Evolutionary conservation across 2,888 invertebrate species (phyloP), one percentile per base, ranked within the genome.

Genomic region (Gisinianus flammeolus): DNA sequence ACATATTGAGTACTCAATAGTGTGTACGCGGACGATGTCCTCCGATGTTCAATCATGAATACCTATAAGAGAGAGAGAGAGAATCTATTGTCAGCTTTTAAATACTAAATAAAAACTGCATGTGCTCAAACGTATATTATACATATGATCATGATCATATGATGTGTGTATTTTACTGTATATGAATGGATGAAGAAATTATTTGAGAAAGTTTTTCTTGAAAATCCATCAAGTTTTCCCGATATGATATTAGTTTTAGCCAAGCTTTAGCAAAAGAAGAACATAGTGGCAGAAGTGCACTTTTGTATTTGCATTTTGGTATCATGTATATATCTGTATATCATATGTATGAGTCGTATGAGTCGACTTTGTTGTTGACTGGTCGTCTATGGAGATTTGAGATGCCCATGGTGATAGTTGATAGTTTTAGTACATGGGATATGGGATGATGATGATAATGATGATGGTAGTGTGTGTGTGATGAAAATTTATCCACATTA

Each of bases 401-500:
- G 31, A 67, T 33, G 67, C 31, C 33, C 67, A 67, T 44, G 44
- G 44, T 44, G 44, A 44, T 44, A 6, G 2, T 44, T 44, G 44
- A 44, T 44, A 44, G 44, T 44, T 44, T 44, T n/a, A 44, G 19
- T 58, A 58, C 22, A 58, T 2, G 58, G 22, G 3, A 58, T 58
- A n/a, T 3, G 22, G 10, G 22, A 6, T 12, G 8, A 58, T 2
- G 3, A 58, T 24, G 24, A 24, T 58, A 24, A 22, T 3, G 10
- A 22, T 10, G 19, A 24, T 58, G 16, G 62, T 24, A 6, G 62
- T 19, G 26, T 26, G 31, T 28, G 28, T 30, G 62, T 72, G 58
- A 56, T 72, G 58, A 72, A 72, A 72, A 72, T 72, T n/a, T 72
- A 58, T 58, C 31, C 44, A 54, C 70, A 54, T 54, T 73, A 58